These are phyloP conservation scores for Galeopterus variegatus DNA, from an alignment of 2,113 vertebrate genomes.

Conservation along the genomic window DNA sequence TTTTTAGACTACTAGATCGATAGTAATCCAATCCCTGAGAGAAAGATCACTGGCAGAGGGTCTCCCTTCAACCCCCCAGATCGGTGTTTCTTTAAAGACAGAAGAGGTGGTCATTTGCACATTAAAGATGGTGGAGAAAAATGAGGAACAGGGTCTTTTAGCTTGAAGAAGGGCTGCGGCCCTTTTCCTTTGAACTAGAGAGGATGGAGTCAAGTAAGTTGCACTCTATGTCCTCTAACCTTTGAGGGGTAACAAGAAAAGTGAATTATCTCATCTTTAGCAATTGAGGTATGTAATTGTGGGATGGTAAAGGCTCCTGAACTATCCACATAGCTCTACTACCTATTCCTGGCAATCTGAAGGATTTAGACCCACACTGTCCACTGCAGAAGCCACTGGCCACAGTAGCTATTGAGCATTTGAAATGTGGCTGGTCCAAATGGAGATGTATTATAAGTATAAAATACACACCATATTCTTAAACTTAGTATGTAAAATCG, in stretches of 20 bases:
- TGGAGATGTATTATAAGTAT: not conserved
- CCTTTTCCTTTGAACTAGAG: not conserved
- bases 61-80: not conserved
- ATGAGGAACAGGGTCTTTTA: not conserved
- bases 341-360: not conserved
- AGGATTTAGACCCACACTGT: not conserved
- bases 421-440: not conserved
- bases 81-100: not conserved
- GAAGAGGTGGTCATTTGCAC: not conserved
- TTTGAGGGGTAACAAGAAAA: slow-evolving; percentile 16
- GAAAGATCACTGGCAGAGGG: not conserved
- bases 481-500: not conserved
- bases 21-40: not conserved
- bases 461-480: not conserved
- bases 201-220: not conserved
- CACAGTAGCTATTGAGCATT: not conserved
- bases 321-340: not conserved
- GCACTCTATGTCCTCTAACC: not conserved
- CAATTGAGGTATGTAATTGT: not conserved
- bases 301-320: not conserved
- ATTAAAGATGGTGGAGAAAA: not conserved
- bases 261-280: not conserved
- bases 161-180: not conserved
- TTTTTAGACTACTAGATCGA: not conserved
- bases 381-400: not conserved